Conservation (phyloP, 1,140 invertebrate species). For the Drosophila pseudoananassae region DNA sequence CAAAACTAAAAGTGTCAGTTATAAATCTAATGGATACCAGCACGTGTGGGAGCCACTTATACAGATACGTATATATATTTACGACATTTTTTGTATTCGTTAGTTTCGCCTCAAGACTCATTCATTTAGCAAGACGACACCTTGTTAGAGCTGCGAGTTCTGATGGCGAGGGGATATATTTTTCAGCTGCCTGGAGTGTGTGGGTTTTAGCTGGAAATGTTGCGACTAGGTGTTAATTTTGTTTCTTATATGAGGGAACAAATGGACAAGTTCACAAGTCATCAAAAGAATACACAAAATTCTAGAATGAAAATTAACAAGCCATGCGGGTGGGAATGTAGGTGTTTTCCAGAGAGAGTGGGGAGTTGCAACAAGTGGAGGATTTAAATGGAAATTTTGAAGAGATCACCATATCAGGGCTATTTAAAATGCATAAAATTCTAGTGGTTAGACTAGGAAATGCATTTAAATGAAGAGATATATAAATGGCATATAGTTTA, state of each 20-base stretch:
- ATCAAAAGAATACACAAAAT: constrained; percentile 27
- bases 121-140: constrained; percentile 78
- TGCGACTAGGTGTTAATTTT: constrained; percentile 77
- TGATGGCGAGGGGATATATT: constrained; percentile 25
- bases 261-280: constrained; percentile 36
- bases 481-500: not conserved
- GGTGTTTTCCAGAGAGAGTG: constrained; percentile 3
- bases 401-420: not conserved
- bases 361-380: constrained; percentile 20
- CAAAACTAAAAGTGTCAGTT: constrained; percentile 70
- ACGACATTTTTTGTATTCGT: constrained; percentile 29
- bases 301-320: constrained; percentile 48
- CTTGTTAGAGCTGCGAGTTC: constrained; percentile 66
- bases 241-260: constrained; percentile 57
- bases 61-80: constrained; percentile 32
- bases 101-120: constrained; percentile 47
- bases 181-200: constrained; percentile 17
- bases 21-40: constrained; percentile 44
- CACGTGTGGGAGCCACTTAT: constrained; percentile 10
- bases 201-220: constrained; percentile 73
- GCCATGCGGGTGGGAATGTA: constrained; percentile 57
- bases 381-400: constrained; percentile 18
- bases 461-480: too few species aligned
- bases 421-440: constrained; percentile 2
- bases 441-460: not conserved